phyloP scores from a whole-genome alignment of 1,140 invertebrate species.

The Tetramorium alpestre region DNA sequence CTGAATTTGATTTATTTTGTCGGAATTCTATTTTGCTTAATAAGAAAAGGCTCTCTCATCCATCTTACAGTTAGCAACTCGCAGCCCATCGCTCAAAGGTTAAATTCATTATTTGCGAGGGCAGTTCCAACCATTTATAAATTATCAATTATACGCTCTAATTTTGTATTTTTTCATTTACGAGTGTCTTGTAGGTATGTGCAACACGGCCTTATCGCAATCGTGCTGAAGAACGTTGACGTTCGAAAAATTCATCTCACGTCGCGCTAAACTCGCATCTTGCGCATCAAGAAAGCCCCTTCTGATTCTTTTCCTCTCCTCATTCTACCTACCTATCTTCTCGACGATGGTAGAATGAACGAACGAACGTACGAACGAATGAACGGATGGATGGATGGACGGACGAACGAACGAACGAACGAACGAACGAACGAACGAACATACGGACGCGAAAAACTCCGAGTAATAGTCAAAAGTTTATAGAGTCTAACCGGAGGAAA shows the following conservation, averaged over 20 bases:
- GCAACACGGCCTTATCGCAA: not conserved
- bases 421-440: not conserved
- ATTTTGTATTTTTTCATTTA: not conserved
- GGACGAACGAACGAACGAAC: not conserved
- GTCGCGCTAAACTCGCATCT: not conserved
- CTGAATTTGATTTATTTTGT: conserved; percentile 27
- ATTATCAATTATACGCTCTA: not conserved
- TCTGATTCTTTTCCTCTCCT: not conserved
- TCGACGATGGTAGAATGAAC: conserved; percentile 1
- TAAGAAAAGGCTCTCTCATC: conserved; percentile 8
- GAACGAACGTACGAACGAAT: not conserved
- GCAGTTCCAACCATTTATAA: not conserved
- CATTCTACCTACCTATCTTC: not conserved
- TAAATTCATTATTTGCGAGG: not conserved
- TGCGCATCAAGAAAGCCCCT: not conserved
- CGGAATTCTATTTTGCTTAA: conserved; percentile 12
- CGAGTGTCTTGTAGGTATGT: not conserved
- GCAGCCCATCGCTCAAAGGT: not conserved
- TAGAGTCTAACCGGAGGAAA: conserved; percentile 56
- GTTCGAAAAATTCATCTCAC: conserved; percentile 20
- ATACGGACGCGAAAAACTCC: conserved; percentile 5
- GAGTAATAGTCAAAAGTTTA: conserved; percentile 55
- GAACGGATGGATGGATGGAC: not conserved
- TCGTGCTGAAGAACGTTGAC: not conserved
- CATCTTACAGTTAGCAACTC: not conserved